Evolutionary conservation across 2,797 vertebrate genomes (phyloP).

Genomic region (Hoplostethus atlanticus): DNA sequence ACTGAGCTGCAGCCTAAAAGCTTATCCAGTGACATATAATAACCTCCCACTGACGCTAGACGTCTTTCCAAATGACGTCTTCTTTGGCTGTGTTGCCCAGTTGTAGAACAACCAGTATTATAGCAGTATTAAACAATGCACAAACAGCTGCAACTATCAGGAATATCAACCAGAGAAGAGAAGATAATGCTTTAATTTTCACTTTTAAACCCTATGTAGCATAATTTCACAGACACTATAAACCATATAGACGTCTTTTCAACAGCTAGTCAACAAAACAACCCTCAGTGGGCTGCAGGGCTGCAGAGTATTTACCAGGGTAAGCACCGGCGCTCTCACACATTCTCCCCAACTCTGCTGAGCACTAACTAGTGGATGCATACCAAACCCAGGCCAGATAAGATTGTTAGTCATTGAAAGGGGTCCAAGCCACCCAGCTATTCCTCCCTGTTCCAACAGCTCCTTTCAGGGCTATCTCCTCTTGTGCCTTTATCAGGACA

Average conservation of each 20-base stretch:
- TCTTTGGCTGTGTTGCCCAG: too few species aligned
- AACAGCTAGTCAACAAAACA: too few species aligned
- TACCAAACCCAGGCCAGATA: conserved; percentile 80
- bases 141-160: too few species aligned
- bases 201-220: too few species aligned
- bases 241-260: too few species aligned
- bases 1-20: conserved; percentile 10
- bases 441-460: conserved; percentile 64
- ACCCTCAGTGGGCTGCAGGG: neutral
- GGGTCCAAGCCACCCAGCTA: conserved; percentile 71
- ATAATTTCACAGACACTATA: too few species aligned
- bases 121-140: too few species aligned
- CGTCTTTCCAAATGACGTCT: too few species aligned
- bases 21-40: neutral
- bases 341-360: conserved; percentile 69
- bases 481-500: conserved; percentile 72
- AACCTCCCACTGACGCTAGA: neutral
- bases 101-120: too few species aligned
- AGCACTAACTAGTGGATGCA: conserved; percentile 72
- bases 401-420: conserved; percentile 81
- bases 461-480: conserved; percentile 82
- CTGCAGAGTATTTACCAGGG: conserved; percentile 49
- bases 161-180: too few species aligned
- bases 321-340: conserved; percentile 38
- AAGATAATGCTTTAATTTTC: too few species aligned